Evolutionary conservation across 2,888 invertebrate genomes (phyloP).

Genomic region (Idaea dimidiata): DNA sequence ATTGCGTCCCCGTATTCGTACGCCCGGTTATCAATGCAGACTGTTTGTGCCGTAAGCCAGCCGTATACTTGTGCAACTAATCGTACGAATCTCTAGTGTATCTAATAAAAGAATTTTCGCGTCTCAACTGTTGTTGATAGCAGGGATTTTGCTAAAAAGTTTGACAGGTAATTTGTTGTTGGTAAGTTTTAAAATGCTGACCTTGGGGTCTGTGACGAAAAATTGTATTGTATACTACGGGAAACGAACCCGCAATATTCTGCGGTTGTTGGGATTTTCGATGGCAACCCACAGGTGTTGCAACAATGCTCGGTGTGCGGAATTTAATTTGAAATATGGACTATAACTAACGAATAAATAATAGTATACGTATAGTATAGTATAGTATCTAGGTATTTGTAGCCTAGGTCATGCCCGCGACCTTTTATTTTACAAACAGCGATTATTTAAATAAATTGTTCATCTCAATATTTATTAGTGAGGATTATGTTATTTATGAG

Average conservation of each 20-base stretch:
- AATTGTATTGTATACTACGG: too few relatives aligned
- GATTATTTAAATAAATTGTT: neutral
- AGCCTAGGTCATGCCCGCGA: conserved; percentile 28
- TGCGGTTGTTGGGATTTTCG: too few relatives aligned
- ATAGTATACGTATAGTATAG: neutral
- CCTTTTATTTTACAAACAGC: neutral
- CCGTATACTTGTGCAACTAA: conserved; percentile 34
- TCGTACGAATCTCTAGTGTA: neutral
- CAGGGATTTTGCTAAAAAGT: neutral
- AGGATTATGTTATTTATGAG: neutral
- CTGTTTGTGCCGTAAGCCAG: conserved; percentile 19
- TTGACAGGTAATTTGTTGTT: too few relatives aligned
- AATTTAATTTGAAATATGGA: neutral
- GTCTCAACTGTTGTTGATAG: neutral
- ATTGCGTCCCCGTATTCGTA: conserved; percentile 31
- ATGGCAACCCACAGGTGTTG: too few relatives aligned
- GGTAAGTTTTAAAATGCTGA: too few relatives aligned
- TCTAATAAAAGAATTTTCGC: neutral
- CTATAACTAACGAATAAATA: neutral
- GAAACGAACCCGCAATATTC: too few relatives aligned
- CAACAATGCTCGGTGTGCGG: neutral
- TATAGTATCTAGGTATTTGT: conserved; percentile 14
- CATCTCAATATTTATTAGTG: neutral
- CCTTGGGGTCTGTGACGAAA: too few relatives aligned
- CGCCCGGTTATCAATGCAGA: conserved; percentile 35